These are phyloP conservation scores for Nebria ingens DNA, from an alignment of 1,140 invertebrate species.

Conservation along the genomic window DNA sequence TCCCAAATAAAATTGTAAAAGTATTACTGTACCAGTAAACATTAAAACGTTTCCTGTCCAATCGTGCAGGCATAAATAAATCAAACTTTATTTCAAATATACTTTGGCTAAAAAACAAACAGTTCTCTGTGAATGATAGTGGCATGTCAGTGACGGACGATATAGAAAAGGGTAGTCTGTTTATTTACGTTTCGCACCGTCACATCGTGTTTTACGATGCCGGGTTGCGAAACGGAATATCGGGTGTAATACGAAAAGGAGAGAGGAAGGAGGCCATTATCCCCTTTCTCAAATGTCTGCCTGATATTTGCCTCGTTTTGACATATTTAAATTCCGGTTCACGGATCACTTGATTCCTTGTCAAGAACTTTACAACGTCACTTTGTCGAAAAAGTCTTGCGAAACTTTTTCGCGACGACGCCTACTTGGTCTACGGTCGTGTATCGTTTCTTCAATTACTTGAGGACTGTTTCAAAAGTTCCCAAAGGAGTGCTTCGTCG, in stretches of 20 bases:
- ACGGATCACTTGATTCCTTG: conserved; percentile 19
- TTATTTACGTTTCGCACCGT: not conserved
- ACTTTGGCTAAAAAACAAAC: too few relatives aligned
- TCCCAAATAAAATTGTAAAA: too few relatives aligned
- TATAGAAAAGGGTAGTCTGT: conserved; percentile 3
- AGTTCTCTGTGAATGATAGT: conserved; percentile 8
- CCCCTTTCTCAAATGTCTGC: conserved; percentile 19
- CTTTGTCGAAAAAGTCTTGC: not conserved
- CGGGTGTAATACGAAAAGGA: not conserved
- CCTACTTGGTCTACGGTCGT: too few relatives aligned
- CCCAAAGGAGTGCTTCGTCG: not conserved
- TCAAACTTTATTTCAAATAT: too few relatives aligned
- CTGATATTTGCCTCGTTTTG: conserved; percentile 21
- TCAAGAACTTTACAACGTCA: conserved; percentile 15
- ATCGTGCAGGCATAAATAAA: too few relatives aligned
- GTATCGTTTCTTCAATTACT: not conserved
- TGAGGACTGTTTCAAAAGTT: not conserved
- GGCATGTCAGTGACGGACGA: conserved; percentile 8
- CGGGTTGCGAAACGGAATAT: not conserved
- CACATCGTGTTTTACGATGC: not conserved
- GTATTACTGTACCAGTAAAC: too few relatives aligned
- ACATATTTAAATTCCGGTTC: conserved; percentile 20
- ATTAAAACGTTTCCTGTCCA: too few relatives aligned
- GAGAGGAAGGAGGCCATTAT: conserved; percentile 10
- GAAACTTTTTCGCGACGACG: not conserved